These are phyloP conservation scores for Notothenia coriiceps DNA, from an alignment of 2,113 vertebrate genomes.

Conservation along the genomic window DNA sequence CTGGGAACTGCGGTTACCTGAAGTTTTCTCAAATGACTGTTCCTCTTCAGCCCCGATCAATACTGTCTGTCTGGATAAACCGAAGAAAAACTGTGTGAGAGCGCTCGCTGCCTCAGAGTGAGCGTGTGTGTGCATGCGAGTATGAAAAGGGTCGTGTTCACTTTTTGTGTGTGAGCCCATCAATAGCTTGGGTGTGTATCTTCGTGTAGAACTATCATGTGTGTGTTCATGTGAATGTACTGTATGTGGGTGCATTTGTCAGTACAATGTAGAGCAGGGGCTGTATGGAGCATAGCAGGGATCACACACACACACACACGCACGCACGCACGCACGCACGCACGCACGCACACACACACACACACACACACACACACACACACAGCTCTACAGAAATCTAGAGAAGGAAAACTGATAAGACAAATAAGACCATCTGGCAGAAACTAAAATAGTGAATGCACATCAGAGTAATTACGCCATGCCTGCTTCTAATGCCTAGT, in stretches of 20 bases:
- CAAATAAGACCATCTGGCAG: conserved; percentile 30
- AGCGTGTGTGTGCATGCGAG: not conserved
- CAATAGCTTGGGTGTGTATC: not conserved
- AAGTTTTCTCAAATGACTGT: conserved; percentile 15
- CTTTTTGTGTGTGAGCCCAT: not conserved
- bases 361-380: conserved; percentile 26
- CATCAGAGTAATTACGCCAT: conserved; percentile 11
- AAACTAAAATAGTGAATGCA: conserved; percentile 23
- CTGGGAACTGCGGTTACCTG: conserved; percentile 12
- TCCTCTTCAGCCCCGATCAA: conserved; percentile 18
- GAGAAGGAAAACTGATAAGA: conserved; percentile 1
- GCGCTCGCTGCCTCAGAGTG: not conserved
- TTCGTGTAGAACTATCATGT: not conserved
- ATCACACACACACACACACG: conserved; percentile 1
- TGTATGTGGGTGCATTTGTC: not conserved
- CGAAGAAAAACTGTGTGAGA: conserved; percentile 9
- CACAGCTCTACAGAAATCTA: conserved; percentile 10
- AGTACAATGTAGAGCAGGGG: not conserved
- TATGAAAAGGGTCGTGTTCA: not conserved
- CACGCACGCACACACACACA: conserved; percentile 23
- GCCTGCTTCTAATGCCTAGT: not conserved
- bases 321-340: not conserved
- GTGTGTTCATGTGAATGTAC: not conserved
- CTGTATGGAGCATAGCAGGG: conserved; percentile 16
- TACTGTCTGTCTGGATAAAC: conserved; percentile 43